phyloP scores from a whole-genome alignment of 1,140 invertebrate genomes.

The Teleogryllus occipitalis region DNA sequence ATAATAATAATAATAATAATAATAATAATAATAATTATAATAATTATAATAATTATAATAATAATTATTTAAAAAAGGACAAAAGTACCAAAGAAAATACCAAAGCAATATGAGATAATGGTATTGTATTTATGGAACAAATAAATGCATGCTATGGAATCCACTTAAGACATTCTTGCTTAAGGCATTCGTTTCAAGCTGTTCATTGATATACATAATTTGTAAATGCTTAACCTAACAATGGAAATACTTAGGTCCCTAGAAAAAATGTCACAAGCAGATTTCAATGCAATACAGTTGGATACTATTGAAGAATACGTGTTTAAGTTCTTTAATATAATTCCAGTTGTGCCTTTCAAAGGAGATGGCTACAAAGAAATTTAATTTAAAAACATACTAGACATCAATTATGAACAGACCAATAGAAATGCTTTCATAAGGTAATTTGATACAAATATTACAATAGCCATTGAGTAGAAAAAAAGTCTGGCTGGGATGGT shows the following conservation, averaged over 20 bases:
- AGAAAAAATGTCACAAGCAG: constrained; percentile 2
- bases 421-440: neutral
- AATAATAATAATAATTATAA: no score
- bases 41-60: neutral
- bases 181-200: neutral
- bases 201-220: neutral
- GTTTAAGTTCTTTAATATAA: no score
- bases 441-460: neutral
- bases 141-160: neutral
- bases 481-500: neutral
- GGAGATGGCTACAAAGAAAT: neutral
- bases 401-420: neutral
- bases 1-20: no score
- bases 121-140: neutral
- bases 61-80: no score
- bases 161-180: neutral
- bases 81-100: no score
- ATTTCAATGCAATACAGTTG: neutral
- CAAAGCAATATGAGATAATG: no score
- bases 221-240: neutral
- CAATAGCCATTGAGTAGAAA: neutral
- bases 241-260: neutral
- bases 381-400: neutral
- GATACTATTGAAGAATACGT: no score
- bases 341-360: neutral